phyloP scores from a whole-genome alignment of 1,140 invertebrate species.

The Lasioglossum baleicum region DNA sequence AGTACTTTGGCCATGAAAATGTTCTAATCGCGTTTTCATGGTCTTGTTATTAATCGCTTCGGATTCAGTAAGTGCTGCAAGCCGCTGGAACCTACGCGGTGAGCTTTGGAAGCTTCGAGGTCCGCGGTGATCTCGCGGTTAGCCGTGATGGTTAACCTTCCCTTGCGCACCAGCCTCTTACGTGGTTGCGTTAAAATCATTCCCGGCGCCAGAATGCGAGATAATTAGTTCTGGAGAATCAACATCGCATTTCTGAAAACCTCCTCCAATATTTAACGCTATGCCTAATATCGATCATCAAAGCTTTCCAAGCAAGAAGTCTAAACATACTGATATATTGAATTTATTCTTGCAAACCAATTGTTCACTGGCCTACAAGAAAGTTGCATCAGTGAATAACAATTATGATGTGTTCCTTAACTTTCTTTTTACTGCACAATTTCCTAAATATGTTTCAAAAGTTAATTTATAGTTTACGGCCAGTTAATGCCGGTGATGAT shows the following conservation, averaged over 20 bases:
- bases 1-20: not conserved
- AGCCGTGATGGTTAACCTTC: conserved; percentile 36
- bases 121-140: conserved; percentile 41
- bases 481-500: too few relatives aligned
- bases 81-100: conserved; percentile 12
- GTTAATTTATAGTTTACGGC: too few relatives aligned
- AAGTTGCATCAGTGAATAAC: too few relatives aligned
- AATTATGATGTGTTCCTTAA: too few relatives aligned
- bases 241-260: not conserved
- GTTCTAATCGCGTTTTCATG: not conserved
- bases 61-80: conserved; percentile 20
- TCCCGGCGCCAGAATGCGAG: conserved; percentile 29
- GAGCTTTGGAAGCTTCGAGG: conserved; percentile 40
- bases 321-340: too few relatives aligned
- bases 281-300: not conserved
- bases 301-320: too few relatives aligned
- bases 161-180: conserved; percentile 26
- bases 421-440: too few relatives aligned
- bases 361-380: too few relatives aligned
- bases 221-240: conserved; percentile 30
- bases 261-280: not conserved
- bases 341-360: too few relatives aligned
- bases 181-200: conserved; percentile 43
- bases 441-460: too few relatives aligned
- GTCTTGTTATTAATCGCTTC: conserved; percentile 19